Conservation (phyloP, 2,888 invertebrate genomes). For the Hypena proboscidalis region DNA sequence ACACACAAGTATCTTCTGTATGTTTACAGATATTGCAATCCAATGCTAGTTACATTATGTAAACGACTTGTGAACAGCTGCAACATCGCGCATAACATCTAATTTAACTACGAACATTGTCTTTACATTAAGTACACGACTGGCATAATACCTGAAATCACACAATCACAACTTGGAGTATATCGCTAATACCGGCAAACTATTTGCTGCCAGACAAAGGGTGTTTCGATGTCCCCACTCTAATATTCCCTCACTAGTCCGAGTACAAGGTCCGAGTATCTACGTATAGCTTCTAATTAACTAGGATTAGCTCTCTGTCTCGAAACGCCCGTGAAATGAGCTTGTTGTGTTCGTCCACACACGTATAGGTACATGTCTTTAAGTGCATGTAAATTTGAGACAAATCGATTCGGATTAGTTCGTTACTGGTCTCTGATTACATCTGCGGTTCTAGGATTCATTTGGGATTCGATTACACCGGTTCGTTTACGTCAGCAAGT, state of each 20-base stretch:
- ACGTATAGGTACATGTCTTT: conserved; percentile 11
- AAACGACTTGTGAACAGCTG: not conserved
- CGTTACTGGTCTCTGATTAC: conserved; percentile 29
- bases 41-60: not conserved
- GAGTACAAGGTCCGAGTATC: conserved; percentile 41
- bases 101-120: not conserved
- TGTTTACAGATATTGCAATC: no score
- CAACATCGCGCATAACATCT: not conserved
- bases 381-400: conserved; percentile 33
- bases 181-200: conserved; percentile 24
- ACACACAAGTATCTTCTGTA: no score
- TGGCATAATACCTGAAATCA: conserved; percentile 15
- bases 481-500: conserved; percentile 6
- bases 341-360: conserved; percentile 41
- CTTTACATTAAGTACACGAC: not conserved
- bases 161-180: conserved; percentile 30
- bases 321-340: conserved; percentile 48
- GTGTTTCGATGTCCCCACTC: conserved; percentile 35
- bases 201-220: conserved; percentile 28
- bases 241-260: conserved; percentile 48
- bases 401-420: conserved; percentile 34
- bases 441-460: conserved; percentile 25
- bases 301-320: conserved; percentile 65
- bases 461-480: conserved; percentile 29
- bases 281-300: conserved; percentile 60